Evolutionary conservation across 2,888 invertebrate genomes (phyloP).

Genomic region (Colostygia pectinataria): DNA sequence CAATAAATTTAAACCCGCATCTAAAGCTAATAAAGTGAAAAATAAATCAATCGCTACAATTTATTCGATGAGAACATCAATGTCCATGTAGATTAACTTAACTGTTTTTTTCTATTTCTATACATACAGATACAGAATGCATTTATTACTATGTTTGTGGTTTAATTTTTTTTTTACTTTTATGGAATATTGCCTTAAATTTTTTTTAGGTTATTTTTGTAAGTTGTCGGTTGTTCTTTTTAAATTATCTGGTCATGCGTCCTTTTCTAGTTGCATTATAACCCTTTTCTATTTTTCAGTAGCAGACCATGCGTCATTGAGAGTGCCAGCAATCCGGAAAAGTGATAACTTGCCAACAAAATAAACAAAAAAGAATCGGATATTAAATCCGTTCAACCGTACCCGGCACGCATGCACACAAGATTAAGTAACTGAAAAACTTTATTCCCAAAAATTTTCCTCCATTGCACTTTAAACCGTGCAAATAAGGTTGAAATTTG

Average conservation of each 20-base stretch:
- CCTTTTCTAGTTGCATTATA: no score
- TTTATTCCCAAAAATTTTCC: slow-evolving; percentile 7
- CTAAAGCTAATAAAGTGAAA: slow-evolving; percentile 24
- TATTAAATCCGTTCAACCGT: slow-evolving; percentile 35
- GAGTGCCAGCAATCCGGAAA: slow-evolving; percentile 18
- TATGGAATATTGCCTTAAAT: no score
- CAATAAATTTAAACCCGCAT: slow-evolving; percentile 69
- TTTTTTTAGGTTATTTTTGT: no score
- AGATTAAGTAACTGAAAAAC: slow-evolving; percentile 29
- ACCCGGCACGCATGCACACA: slow-evolving; percentile 26
- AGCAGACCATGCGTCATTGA: slow-evolving; percentile 6
- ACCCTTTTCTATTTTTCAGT: background rate
- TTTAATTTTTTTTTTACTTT: no score
- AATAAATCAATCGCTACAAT: slow-evolving; percentile 33
- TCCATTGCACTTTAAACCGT: slow-evolving; percentile 10
- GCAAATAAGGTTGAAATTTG: slow-evolving; percentile 20
- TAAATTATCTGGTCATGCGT: no score
- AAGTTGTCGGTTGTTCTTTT: no score
- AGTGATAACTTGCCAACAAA: slow-evolving; percentile 26
- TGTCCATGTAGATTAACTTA: slow-evolving; percentile 22
- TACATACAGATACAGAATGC: background rate
- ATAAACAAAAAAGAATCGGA: slow-evolving; percentile 29
- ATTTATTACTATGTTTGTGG: background rate
- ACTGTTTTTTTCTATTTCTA: background rate
- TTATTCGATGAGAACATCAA: slow-evolving; percentile 30